A percentile compares a stretch with the other conserved stretches of the same genome.
phyloP scores from a whole-genome alignment of 2,888 invertebrate species.

The Drosophila paramelanica region DNA sequence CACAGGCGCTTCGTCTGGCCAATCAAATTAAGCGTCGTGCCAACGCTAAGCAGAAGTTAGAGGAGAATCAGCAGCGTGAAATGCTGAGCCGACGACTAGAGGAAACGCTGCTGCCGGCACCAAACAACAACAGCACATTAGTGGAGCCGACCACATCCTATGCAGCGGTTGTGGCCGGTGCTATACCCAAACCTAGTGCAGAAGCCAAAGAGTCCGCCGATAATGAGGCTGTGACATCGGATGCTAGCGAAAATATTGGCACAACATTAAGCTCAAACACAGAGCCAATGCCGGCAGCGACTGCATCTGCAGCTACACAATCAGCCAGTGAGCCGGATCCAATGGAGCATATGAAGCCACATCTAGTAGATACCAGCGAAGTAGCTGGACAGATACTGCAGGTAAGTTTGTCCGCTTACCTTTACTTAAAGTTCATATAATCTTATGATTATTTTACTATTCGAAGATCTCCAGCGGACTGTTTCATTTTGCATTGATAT shows the following conservation, averaged over 20 bases:
- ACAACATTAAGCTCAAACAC: slow-evolving; percentile 1
- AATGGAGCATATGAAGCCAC: slow-evolving; percentile 87
- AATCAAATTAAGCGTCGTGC: slow-evolving; percentile 88
- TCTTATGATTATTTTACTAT: neutral
- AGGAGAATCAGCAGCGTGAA: slow-evolving; percentile 85
- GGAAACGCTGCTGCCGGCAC: slow-evolving; percentile 69
- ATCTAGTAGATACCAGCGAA: slow-evolving; percentile 87
- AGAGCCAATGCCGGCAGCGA: slow-evolving; percentile 11
- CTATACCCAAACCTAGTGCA: slow-evolving; percentile 44
- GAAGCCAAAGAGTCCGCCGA: slow-evolving; percentile 58
- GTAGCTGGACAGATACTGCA: slow-evolving; percentile 88
- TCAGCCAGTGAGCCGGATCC: slow-evolving; percentile 71
- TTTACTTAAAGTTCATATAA: neutral
- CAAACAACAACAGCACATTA: slow-evolving; percentile 22
- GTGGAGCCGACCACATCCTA: slow-evolving; percentile 70
- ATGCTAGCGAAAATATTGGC: slow-evolving; percentile 50
- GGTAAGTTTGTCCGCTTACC: slow-evolving; percentile 83
- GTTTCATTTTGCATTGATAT: slow-evolving; percentile 92
- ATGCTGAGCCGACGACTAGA: slow-evolving; percentile 82
- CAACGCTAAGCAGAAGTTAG: slow-evolving; percentile 86
- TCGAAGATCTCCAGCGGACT: slow-evolving; percentile 89
- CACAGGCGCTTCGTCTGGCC: slow-evolving; percentile 89
- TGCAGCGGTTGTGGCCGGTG: slow-evolving; percentile 56
- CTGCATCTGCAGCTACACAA: slow-evolving; percentile 9
- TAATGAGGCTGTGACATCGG: slow-evolving; percentile 49